Base-by-base conservation (phyloP, 2,797 vertebrate species). In the Alca torda region DNA sequence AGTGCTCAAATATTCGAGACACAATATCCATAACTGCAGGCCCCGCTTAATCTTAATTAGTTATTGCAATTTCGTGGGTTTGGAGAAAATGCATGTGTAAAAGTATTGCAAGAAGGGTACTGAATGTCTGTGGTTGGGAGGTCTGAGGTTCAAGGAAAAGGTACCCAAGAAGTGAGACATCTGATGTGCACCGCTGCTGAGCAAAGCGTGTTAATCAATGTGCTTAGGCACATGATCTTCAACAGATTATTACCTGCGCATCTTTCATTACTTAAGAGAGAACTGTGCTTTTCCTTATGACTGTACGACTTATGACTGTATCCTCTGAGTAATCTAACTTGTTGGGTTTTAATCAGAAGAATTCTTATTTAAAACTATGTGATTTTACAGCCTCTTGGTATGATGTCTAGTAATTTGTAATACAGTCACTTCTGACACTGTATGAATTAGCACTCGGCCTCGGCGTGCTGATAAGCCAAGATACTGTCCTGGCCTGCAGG, bases 21-120 rank as follows among this genome's bases (percentile, higher is more conserved):
- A 35, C 30, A 79, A 25, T 15, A 53, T 14, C 35, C 0, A 0
- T 37, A 48, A 80, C 76, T 23, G 0, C 18, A 13, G 54, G 23
- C 31, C 21, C 43, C 3, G 0, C 37, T 87, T 43, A 26, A 10
- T 67, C 35, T 79, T 78, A 54, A 87, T 92, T 87, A 54, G 19
- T 37, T 67, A 31, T 37, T 85, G 70, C 48, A 61, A 46, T 61
- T 90, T 88, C 59, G 51, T 65, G 60, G 5, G 37, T 79, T 39
- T 88, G 56, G 57, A 85, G 72, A 90, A 93, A 68, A 76, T 43
- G 20, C 24, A 69, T 24, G 28, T 20, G 15, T 33, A 14, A 57
- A 79, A 86, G 10, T 53, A 64, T 48, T 79, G 54, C 86, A 80
- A 69, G 89, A 79, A 79, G 4, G 23, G 53, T 45, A 79, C 25